Conservation (phyloP, 2,888 invertebrate genomes). For the Tribolium freemani region DNA sequence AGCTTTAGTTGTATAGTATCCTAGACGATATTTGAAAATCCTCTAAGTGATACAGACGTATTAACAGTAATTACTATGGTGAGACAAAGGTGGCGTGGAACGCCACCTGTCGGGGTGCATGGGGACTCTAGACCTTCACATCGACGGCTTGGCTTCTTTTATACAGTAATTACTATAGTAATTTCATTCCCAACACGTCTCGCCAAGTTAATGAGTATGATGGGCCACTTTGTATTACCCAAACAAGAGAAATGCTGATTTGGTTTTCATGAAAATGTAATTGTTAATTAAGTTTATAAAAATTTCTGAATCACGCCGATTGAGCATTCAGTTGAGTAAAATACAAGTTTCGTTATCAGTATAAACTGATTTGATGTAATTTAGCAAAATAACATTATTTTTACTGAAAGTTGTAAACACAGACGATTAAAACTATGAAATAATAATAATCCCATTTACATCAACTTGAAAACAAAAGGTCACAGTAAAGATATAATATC, state of each 20-base stretch:
- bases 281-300: slow-evolving; percentile 7
- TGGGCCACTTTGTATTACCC: not conserved
- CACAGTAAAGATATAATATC: not conserved
- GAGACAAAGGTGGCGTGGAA: too few relatives aligned
- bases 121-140: too few relatives aligned
- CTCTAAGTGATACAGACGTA: not conserved
- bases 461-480: slow-evolving; percentile 9
- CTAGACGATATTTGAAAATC: slow-evolving; percentile 1
- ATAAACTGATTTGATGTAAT: not conserved
- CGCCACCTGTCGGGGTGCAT: too few relatives aligned
- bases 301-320: not conserved
- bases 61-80: slow-evolving; percentile 10
- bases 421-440: slow-evolving; percentile 3
- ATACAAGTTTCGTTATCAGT: not conserved
- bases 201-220: not conserved
- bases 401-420: slow-evolving; percentile 9
- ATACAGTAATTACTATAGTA: slow-evolving; percentile 7
- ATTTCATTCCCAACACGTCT: not conserved
- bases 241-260: slow-evolving; percentile 14
- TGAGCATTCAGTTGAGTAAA: not conserved
- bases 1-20: too few relatives aligned
- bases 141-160: too few relatives aligned
- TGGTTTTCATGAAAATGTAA: slow-evolving; percentile 16
- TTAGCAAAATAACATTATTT: not conserved
- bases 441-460: slow-evolving; percentile 1